Conservation (phyloP, 2,888 invertebrate genomes). For the Bimastos eiseni region DNA sequence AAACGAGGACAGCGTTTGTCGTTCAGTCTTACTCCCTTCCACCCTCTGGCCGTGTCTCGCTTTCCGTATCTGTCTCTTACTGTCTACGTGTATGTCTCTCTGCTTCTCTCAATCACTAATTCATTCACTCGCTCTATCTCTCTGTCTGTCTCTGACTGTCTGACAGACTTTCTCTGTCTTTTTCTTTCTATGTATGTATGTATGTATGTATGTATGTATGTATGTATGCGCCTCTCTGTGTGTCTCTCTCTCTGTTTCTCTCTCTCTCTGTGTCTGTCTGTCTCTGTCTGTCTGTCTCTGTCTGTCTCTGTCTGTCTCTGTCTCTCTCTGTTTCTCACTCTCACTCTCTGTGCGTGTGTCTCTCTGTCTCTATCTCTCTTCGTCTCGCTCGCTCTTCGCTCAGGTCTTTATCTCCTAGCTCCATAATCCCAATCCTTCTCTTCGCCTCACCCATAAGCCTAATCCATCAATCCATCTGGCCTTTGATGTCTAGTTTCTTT, state of each 20-base stretch:
- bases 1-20: neutral
- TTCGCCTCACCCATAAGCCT: neutral
- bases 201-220: no score
- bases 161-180: neutral
- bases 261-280: neutral
- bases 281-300: neutral
- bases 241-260: neutral
- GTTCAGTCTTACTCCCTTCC: neutral
- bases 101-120: no score
- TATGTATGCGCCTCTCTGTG: no score
- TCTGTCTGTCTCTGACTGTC: no score
- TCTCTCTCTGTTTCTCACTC: no score
- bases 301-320: no score
- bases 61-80: no score
- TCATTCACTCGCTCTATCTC: no score
- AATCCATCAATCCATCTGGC: no score
- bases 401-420: neutral
- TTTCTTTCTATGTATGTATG: neutral
- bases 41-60: neutral
- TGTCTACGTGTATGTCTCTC: no score
- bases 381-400: neutral
- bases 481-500: no score
- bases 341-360: no score
- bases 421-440: neutral
- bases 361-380: neutral